Percentiles rank a stretch among this genome's conserved stretches.
Evolutionary conservation across 2,113 vertebrate genomes (phyloP).

Genomic region (Pan paniscus): DNA sequence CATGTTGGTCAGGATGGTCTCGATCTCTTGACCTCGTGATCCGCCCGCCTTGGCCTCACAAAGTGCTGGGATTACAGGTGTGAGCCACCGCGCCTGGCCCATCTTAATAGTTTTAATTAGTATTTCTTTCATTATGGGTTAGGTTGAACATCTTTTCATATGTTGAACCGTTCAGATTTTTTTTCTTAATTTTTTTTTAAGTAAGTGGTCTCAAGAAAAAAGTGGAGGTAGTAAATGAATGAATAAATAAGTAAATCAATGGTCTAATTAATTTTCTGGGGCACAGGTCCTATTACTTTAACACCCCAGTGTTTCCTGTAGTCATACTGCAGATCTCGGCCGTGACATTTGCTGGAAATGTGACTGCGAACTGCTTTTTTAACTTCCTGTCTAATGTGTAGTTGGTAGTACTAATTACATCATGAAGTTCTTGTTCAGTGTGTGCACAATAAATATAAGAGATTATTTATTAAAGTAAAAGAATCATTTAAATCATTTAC

Average conservation of each 20-base stretch:
- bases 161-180: background rate
- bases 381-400: background rate
- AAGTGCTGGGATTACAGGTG: no score
- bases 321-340: background rate
- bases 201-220: background rate
- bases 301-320: background rate
- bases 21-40: no score
- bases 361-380: background rate
- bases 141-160: background rate
- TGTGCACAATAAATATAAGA: background rate
- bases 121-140: background rate
- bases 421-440: background rate
- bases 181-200: background rate
- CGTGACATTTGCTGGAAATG: background rate
- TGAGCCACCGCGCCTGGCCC: no score
- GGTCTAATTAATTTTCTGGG: background rate
- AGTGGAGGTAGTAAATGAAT: no score
- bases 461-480: constrained; percentile 2
- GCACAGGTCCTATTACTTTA: background rate
- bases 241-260: background rate
- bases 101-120: background rate
- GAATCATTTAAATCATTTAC: background rate
- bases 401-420: background rate
- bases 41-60: no score
- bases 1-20: no score